Conservation (phyloP, 2,113 vertebrate genomes). For the Misgurnus anguillicaudatus region DNA sequence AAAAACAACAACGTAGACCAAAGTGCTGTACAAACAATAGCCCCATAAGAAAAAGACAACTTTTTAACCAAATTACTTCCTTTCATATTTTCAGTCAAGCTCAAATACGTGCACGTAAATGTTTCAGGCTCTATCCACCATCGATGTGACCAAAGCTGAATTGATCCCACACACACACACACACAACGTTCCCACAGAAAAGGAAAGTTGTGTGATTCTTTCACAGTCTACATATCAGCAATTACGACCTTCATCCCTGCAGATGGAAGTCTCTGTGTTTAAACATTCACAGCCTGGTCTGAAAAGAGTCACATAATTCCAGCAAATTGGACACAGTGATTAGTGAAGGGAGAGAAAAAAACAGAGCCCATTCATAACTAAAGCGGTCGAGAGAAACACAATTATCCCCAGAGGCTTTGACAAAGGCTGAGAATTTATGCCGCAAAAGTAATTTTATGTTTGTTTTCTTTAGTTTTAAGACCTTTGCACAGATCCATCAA, state of each 20-base stretch:
- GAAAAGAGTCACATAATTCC: conserved; percentile 66
- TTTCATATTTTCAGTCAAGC: background rate
- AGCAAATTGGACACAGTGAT: conserved; percentile 63
- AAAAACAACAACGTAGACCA: too few species aligned
- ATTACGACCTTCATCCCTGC: conserved; percentile 54
- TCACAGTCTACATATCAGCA: conserved; percentile 45
- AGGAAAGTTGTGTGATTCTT: conserved; percentile 43
- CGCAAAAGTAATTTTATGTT: conserved; percentile 43
- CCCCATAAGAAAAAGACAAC: too few species aligned
- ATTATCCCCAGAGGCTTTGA: conserved; percentile 45
- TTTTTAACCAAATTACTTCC: too few species aligned
- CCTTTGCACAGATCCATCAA: conserved; percentile 52
- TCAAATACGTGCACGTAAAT: background rate
- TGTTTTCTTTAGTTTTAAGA: conserved; percentile 52
- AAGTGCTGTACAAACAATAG: too few species aligned
- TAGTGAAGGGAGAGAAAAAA: conserved; percentile 58
- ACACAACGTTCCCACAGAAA: conserved; percentile 43
- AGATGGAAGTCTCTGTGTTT: conserved; percentile 57
- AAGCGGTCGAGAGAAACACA: conserved; percentile 47
- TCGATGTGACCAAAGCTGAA: background rate
- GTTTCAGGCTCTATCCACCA: background rate
- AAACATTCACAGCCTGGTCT: conserved; percentile 57
- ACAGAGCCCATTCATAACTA: conserved; percentile 53
- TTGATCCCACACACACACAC: conserved; percentile 45
- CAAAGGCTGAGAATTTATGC: conserved; percentile 48